Conservation (phyloP, 2,888 invertebrate species). For the Pecten maximus region DNA sequence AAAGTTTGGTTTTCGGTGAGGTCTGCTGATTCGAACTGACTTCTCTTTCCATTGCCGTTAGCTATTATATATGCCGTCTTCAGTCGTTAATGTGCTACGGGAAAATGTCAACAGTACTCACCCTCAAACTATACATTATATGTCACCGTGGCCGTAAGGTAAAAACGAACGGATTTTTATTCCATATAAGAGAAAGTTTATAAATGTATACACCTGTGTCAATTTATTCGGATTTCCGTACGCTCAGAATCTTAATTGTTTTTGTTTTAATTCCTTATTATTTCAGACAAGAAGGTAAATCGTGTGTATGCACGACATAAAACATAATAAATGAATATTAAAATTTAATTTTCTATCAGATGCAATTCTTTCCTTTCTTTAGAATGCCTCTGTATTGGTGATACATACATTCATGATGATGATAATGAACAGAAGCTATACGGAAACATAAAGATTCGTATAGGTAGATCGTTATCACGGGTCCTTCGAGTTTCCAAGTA, state of each 20-base stretch:
- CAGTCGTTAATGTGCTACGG: background rate
- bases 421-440: constrained; percentile 10
- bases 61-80: background rate
- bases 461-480: background rate
- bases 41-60: constrained; percentile 31
- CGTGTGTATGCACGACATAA: background rate
- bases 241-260: background rate
- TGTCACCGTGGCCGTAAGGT: background rate
- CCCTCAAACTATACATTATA: constrained; percentile 29
- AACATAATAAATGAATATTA: background rate
- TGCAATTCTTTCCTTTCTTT: background rate
- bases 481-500: background rate
- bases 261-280: background rate
- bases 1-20: constrained; percentile 5
- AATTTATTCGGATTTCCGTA: background rate
- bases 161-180: background rate
- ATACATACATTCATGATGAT: constrained; percentile 11
- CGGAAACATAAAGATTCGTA: constrained; percentile 19
- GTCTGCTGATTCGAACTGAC: constrained; percentile 13
- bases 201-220: background rate
- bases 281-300: background rate
- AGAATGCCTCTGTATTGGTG: background rate
- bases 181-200: background rate
- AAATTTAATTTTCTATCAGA: constrained; percentile 6
- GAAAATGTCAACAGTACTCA: background rate